Percentiles rank a stretch among this genome's conserved stretches.
phyloP scores from a whole-genome alignment of 2,113 vertebrate species.

The Rutilus rutilus region DNA sequence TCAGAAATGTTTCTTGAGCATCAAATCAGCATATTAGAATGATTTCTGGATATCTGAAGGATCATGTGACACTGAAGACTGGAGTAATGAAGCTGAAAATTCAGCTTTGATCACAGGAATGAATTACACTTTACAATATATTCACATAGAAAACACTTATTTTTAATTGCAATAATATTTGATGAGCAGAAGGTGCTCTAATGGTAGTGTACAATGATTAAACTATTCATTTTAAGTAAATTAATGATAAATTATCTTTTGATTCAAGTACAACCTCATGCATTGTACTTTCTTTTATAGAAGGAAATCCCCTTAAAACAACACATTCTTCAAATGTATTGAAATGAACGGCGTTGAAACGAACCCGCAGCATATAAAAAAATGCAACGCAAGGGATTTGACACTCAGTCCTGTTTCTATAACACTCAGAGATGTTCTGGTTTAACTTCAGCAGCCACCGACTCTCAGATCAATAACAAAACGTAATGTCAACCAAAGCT shows the following conservation, averaged over 20 bases:
- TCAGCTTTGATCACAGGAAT: neutral
- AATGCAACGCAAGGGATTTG: too few species aligned
- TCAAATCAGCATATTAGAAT: neutral
- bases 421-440: neutral
- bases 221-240: neutral
- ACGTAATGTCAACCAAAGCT: neutral
- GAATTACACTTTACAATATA: too few species aligned
- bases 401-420: neutral
- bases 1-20: too few species aligned
- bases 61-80: constrained; percentile 2
- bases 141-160: too few species aligned
- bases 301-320: neutral
- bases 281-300: neutral
- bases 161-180: too few species aligned
- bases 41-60: neutral
- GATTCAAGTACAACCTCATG: neutral
- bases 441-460: neutral
- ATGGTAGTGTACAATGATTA: too few species aligned
- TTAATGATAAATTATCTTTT: neutral
- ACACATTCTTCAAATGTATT: neutral
- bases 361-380: too few species aligned
- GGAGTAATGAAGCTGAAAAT: neutral
- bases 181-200: too few species aligned
- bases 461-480: constrained; percentile 30
- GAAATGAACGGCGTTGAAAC: too few species aligned